Conservation (phyloP, 2,113 vertebrate species). For the Corythoichthys intestinalis region DNA sequence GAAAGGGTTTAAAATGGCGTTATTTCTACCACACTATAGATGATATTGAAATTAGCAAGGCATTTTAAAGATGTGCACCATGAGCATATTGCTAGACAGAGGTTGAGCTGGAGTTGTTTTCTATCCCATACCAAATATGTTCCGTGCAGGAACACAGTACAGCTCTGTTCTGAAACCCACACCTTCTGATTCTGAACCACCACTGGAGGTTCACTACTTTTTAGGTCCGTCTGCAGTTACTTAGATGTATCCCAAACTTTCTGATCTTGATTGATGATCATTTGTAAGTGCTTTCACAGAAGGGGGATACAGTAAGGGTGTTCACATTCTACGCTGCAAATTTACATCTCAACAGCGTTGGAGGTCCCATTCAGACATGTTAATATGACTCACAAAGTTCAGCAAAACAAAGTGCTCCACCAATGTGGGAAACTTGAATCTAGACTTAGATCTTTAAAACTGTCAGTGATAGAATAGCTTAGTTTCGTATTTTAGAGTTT, state of each 20-base stretch:
- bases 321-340: background rate
- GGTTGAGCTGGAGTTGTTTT: no score
- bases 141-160: no score
- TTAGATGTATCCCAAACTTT: no score
- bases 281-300: background rate
- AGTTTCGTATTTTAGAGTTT: background rate
- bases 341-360: constrained; percentile 20
- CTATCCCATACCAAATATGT: no score
- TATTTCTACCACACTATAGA: no score
- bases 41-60: no score
- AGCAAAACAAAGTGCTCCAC: constrained; percentile 19
- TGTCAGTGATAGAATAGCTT: background rate
- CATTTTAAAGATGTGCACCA: no score
- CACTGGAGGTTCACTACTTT: background rate
- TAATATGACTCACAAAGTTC: constrained; percentile 51
- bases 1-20: no score
- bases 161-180: background rate
- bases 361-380: constrained; percentile 44
- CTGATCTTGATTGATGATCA: background rate
- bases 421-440: constrained; percentile 9
- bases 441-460: constrained; percentile 3
- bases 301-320: background rate
- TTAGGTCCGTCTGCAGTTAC: background rate
- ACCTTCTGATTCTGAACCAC: background rate
- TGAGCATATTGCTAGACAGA: no score